Evolutionary conservation across 2,888 invertebrate species (phyloP).

Genomic region (Chrysomela aeneicollis): DNA sequence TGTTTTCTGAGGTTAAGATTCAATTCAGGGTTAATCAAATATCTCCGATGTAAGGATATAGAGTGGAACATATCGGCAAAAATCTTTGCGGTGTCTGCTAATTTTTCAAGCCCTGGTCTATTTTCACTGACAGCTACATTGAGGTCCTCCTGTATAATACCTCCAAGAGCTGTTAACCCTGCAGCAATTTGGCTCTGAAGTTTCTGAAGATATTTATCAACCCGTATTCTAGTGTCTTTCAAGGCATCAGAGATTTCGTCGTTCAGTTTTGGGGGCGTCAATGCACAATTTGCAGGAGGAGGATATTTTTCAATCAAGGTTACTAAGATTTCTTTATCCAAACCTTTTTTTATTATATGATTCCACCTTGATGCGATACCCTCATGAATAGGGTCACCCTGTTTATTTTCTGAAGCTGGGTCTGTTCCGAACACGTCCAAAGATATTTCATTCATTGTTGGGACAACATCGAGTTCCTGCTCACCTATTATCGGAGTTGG

Average conservation of each 20-base stretch:
- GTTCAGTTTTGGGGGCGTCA: no score
- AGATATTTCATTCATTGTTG: no score
- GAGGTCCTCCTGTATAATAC: no score
- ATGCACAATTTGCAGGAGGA: not conserved
- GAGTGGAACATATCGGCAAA: no score
- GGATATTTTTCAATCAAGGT: not conserved
- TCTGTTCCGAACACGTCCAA: slow-evolving; percentile 5
- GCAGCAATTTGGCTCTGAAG: no score
- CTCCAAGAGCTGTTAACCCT: slow-evolving; percentile 5
- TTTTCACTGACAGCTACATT: not conserved
- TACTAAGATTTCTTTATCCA: not conserved
- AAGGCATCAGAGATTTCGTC: no score
- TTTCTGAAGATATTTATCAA: no score
- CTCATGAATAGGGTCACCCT: slow-evolving; percentile 1
- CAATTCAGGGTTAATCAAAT: slow-evolving; percentile 3
- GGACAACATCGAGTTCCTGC: not conserved
- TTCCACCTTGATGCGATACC: slow-evolving; percentile 2
- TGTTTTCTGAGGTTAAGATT: slow-evolving; percentile 3
- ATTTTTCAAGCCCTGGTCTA: slow-evolving; percentile 4
- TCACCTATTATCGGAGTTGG: no score
- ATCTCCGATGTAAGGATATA: not conserved
- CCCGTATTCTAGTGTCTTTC: no score
- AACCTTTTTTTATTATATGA: slow-evolving; percentile 5
- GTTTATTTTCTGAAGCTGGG: not conserved
- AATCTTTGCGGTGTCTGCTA: no score